Evolutionary conservation across 2,797 vertebrate genomes (phyloP).

Genomic region (Pangasius krempfi): DNA sequence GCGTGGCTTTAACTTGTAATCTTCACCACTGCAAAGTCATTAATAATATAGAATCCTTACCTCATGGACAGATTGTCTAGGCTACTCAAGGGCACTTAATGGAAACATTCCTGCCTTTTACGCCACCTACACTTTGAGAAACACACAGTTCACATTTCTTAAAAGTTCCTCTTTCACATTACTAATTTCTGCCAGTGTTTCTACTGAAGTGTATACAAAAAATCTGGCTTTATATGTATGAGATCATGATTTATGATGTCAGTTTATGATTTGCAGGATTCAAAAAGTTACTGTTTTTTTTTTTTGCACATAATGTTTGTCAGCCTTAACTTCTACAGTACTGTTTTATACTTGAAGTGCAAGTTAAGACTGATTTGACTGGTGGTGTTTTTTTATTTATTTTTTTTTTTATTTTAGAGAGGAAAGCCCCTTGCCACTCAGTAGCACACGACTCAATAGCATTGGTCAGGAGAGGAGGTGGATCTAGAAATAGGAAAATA

Average conservation of each 20-base stretch:
- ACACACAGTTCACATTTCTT: not conserved
- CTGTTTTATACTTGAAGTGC: not conserved
- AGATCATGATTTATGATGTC: not conserved
- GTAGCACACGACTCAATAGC: constrained; percentile 48
- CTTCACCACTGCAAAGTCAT: not conserved
- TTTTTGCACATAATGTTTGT: not conserved
- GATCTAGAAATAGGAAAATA: constrained; percentile 48
- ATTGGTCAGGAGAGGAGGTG: constrained; percentile 70
- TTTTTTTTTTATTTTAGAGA: not conserved
- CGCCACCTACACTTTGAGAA: not conserved
- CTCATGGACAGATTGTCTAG: not conserved
- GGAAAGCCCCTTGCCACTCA: not conserved
- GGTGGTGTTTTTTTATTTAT: not conserved
- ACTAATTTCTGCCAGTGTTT: not conserved
- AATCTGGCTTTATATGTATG: not conserved
- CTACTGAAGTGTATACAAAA: not conserved
- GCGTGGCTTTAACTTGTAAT: not conserved
- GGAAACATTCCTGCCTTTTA: not conserved
- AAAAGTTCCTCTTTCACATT: constrained; percentile 14
- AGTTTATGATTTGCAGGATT: too few relatives aligned
- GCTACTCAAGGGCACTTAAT: not conserved
- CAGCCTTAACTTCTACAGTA: too few relatives aligned
- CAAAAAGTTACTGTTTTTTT: not conserved
- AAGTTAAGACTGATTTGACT: not conserved
- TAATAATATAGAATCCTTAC: not conserved